phyloP scores from a whole-genome alignment of 2,797 vertebrate species.

The Betta splendens region DNA sequence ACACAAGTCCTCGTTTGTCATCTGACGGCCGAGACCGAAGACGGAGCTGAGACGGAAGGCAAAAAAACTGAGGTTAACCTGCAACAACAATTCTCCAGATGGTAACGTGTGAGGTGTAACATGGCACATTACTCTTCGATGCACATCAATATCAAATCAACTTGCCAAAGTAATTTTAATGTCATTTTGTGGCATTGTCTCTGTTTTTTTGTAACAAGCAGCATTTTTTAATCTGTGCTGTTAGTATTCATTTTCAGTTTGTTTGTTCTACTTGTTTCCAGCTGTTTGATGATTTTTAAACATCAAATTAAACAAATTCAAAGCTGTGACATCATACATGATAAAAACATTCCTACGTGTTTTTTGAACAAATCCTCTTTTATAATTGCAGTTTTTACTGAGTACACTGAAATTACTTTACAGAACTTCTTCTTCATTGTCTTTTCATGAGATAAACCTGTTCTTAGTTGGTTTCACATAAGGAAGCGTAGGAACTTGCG shows the following conservation, averaged over 20 bases:
- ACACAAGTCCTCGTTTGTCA: slow-evolving; percentile 98
- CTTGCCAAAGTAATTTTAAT: slow-evolving; percentile 82
- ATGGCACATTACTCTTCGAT: slow-evolving; percentile 77
- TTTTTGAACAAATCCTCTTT: slow-evolving; percentile 72
- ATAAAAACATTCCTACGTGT: slow-evolving; percentile 56
- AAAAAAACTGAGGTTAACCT: slow-evolving; percentile 47
- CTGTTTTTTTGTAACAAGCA: slow-evolving; percentile 41
- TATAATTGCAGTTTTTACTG: slow-evolving; percentile 74
- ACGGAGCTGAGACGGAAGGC: slow-evolving; percentile 46
- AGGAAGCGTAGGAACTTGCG: slow-evolving; percentile 38
- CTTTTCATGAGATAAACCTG: slow-evolving; percentile 41
- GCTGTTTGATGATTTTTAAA: slow-evolving; percentile 16
- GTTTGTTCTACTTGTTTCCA: slow-evolving; percentile 14
- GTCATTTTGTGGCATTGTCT: slow-evolving; percentile 59
- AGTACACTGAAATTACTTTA: slow-evolving; percentile 56
- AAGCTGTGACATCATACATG: slow-evolving; percentile 51
- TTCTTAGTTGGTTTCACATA: slow-evolving; percentile 45
- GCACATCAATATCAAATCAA: slow-evolving; percentile 71
- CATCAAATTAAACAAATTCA: slow-evolving; percentile 39
- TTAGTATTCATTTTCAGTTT: slow-evolving; percentile 17
- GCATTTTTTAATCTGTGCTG: slow-evolving; percentile 15
- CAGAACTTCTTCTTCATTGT: slow-evolving; percentile 50
- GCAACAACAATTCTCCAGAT: slow-evolving; percentile 46
- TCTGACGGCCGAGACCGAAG: slow-evolving; percentile 84
- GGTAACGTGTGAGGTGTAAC: slow-evolving; percentile 60